Percentiles rank a stretch among this genome's conserved stretches.
phyloP scores from a whole-genome alignment of 2,888 invertebrate genomes.

The Thysanoteuthis rhombus region DNA sequence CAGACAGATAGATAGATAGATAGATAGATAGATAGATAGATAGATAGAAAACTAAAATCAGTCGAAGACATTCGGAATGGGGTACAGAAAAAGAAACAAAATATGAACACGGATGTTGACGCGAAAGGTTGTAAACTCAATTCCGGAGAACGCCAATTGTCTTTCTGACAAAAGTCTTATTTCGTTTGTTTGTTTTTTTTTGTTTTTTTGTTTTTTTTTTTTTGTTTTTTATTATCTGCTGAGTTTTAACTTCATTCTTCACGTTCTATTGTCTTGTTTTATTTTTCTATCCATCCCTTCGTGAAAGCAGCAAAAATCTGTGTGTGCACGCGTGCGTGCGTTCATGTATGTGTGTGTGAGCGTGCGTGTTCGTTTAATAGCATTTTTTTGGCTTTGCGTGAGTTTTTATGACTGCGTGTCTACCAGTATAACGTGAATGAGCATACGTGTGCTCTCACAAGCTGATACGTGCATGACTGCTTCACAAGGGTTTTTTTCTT shows the following conservation, averaged over 20 bases:
- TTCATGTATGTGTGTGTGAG: background rate
- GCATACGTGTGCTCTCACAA: background rate
- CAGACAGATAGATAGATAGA: too few species aligned
- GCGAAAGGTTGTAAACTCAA: background rate
- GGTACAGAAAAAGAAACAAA: background rate
- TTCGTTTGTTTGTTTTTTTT: background rate
- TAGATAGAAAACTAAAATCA: background rate
- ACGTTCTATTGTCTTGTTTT: background rate
- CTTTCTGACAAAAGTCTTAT: background rate
- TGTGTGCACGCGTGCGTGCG: background rate
- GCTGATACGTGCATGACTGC: background rate
- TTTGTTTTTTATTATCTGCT: background rate
- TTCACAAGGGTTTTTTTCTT: too few species aligned
- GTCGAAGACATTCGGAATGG: background rate
- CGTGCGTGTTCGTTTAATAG: background rate
- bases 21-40: too few species aligned
- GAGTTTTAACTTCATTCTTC: background rate
- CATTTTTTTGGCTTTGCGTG: background rate
- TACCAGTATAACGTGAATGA: background rate
- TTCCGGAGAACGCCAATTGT: background rate
- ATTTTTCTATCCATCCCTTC: background rate
- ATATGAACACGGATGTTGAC: background rate
- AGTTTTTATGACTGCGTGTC: background rate
- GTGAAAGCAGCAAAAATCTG: background rate
- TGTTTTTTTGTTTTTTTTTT: background rate